Base-by-base conservation (phyloP, 2,888 invertebrate genomes). In the Anaspis maculata region DNA sequence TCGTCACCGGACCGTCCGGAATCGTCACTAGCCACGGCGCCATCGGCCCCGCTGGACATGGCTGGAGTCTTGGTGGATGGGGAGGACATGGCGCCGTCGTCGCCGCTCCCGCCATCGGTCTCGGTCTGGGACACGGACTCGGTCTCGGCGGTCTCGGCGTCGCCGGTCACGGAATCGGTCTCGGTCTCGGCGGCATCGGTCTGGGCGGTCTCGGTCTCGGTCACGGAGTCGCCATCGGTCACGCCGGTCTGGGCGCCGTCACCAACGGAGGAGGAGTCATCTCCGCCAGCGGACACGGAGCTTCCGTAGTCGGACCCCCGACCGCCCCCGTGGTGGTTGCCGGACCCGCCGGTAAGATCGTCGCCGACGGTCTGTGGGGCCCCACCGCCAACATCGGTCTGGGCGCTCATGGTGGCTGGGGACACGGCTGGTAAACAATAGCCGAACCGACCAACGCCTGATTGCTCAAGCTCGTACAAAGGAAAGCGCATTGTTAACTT, bases 341-440 rank as follows among this genome's bases (percentile, higher is more conserved):
- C 12, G 53, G 56, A 32, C 55, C 56, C 30, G 37, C 53, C 27
- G 56, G 55, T 19, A 53, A 47, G 37, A 43, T 55, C 25, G 45
- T 42, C 19, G 52, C 54, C 33, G 52, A 51, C 38, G 58, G 58
- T 35, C 49, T 50, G 25, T 53, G 51, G 45, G 56, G 53, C 42
- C 46, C 46, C 13, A 46, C 46, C 25, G 39, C 39, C 26, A 34
- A 39, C 24, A 28, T 39, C 11, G 39, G 39, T 4, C 25, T 32
- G 4, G 24, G 24, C 9, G 27, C 14, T 19, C 24, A 24, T 24
- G 24, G 24, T 10, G 19, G 19, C 15, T 19, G 19, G 19, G 28
- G 28, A 10, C 30, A 30, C 22, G 30, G 30, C 24, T 30, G 30
- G 30, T 30, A 30, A 23, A 30, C 9, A 10, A 16, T 28, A 15